Evolutionary conservation across 2,888 invertebrate genomes (phyloP), one percentile per base, ranked within the genome.

Genomic region (Eupeodes latifasciatus): DNA sequence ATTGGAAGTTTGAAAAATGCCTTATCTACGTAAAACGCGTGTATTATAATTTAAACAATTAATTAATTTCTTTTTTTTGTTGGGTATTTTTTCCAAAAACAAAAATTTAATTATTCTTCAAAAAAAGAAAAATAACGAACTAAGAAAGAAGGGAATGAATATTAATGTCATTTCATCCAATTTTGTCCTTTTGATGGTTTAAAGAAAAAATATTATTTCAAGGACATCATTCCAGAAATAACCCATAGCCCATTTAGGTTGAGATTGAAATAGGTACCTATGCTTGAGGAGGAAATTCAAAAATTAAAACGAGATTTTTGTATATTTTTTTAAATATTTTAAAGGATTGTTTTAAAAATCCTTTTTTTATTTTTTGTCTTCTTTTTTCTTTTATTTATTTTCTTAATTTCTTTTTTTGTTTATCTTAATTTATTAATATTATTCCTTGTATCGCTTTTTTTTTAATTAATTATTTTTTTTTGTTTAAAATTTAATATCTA

Each of bases 391-490:
- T 75, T 27, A 57, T 79, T 62, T 55, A 36, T 74, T 72, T 72
- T 44, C 40, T 67, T 57, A 16, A 49, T 75, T 75, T 12, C 12
- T 76, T 69, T 59, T 78, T 66, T 85, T 67, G 19, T 78, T 67
- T 77, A 84, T 19, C 62, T 78, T 77, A 78, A 76, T 89, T 86
- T 67, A 64, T 80, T 71, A 55, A 47, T 82, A 72, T 69, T 86
- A 83, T 86, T 86, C 86, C 86, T 86, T 86, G 86, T 87, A 83
- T 87, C 83, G 79, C 75, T 49, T 75, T 74, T 76, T 59, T 75
- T 55, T 81, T 59, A 19, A 19, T 74, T 36, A 71, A 59, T 69
- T 75, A 57, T 74, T 19, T 66, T 75, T 75, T 69, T 74, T 19
- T 66, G 9, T 67, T 75, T 71, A 11, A 49, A 79, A 79, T 86